These are phyloP conservation scores for Ceratitis capitata DNA, from an alignment of 1,140 invertebrate species.

Conservation along the genomic window DNA sequence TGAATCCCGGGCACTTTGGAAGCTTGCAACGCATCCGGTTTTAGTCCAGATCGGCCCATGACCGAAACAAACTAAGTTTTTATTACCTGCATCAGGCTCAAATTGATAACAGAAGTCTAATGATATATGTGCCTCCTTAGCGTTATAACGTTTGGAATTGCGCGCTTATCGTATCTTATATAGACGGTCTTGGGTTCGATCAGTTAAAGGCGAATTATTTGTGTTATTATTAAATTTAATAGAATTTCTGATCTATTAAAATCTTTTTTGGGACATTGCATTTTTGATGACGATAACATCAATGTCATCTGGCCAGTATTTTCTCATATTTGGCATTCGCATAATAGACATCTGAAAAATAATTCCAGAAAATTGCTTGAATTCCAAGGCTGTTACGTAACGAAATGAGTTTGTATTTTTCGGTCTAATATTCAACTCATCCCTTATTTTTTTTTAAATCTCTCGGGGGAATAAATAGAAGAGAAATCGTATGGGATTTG, in stretches of 20 bases:
- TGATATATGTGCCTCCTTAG: too few species aligned
- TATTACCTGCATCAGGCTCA: too few species aligned
- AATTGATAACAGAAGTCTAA: slow-evolving; percentile 49
- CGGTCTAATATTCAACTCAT: not conserved
- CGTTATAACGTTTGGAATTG: too few species aligned
- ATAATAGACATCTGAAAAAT: not conserved
- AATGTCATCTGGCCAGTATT: not conserved
- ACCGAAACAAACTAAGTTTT: too few species aligned
- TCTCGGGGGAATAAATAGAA: not conserved
- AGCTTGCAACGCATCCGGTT: slow-evolving; percentile 16
- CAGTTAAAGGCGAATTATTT: not conserved
- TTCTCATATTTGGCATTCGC: not conserved
- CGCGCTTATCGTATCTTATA: slow-evolving; percentile 49
- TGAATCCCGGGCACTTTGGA: too few species aligned
- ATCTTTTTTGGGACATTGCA: not conserved
- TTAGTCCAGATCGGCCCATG: slow-evolving; percentile 56
- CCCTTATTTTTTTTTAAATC: not conserved
- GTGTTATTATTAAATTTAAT: not conserved
- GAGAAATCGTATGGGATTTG: not conserved
- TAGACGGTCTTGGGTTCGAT: slow-evolving; percentile 45
- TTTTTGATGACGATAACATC: not conserved
- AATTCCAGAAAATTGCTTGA: not conserved
- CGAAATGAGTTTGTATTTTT: not conserved
- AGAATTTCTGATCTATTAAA: not conserved
- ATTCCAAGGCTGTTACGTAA: not conserved